phyloP scores from a whole-genome alignment of 2,888 invertebrate species.

The Dasypogon diadema region DNA sequence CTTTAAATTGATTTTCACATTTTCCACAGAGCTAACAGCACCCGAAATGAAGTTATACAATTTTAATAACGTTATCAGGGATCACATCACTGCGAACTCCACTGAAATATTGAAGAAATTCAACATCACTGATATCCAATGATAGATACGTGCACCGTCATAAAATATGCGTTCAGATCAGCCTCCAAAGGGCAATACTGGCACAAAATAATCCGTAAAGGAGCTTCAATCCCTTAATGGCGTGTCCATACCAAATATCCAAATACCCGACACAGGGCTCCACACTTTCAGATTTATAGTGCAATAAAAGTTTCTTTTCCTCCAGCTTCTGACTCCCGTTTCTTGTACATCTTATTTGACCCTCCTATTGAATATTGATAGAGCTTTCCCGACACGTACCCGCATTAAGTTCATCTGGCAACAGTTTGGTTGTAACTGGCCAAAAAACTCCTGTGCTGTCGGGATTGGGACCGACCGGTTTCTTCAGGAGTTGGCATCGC shows the following conservation, averaged over 20 bases:
- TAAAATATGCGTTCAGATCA: slow-evolving; percentile 45
- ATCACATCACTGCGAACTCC: slow-evolving; percentile 32
- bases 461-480: slow-evolving; percentile 23
- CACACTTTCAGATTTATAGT: slow-evolving; percentile 47
- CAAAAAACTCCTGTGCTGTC: slow-evolving; percentile 23
- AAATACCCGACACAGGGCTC: slow-evolving; percentile 42
- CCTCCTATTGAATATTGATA: slow-evolving; percentile 48
- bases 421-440: slow-evolving; percentile 52
- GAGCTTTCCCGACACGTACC: slow-evolving; percentile 46
- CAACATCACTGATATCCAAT: slow-evolving; percentile 50
- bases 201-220: slow-evolving; percentile 48
- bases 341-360: slow-evolving; percentile 32
- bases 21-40: slow-evolving; percentile 15
- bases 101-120: slow-evolving; percentile 19
- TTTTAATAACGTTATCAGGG: slow-evolving; percentile 34
- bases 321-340: neutral
- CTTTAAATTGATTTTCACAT: slow-evolving; percentile 47
- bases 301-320: slow-evolving; percentile 37
- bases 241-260: slow-evolving; percentile 50
- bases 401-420: slow-evolving; percentile 52
- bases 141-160: slow-evolving; percentile 41
- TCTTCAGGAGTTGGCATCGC: slow-evolving; percentile 36
- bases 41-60: slow-evolving; percentile 25
- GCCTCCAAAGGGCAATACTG: slow-evolving; percentile 35
- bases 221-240: slow-evolving; percentile 43